These are phyloP conservation scores for Silvanus unidentatus DNA, from an alignment of 2,888 invertebrate genomes.

Conservation along the genomic window DNA sequence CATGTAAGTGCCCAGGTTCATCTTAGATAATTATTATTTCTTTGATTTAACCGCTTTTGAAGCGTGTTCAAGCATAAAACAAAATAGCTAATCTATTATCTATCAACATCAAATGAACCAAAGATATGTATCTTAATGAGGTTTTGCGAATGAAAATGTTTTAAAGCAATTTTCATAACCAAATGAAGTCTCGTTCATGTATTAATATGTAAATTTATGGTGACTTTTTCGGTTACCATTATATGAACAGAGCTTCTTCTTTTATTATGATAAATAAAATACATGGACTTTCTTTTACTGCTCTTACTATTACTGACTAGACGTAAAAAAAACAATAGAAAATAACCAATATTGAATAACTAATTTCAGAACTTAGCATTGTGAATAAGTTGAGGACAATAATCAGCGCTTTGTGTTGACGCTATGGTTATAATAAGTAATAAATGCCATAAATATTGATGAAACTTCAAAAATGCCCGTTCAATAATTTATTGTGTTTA, in stretches of 20 bases:
- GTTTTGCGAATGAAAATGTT: conserved; percentile 7
- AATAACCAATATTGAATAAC: no score
- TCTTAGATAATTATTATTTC: conserved; percentile 17
- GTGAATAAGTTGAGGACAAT: no score
- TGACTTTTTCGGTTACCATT: no score
- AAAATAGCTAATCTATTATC: conserved; percentile 2
- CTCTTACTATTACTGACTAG: no score
- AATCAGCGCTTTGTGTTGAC: no score
- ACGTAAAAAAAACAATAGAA: no score
- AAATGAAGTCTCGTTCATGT: conserved; percentile 5
- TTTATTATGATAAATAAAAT: no score
- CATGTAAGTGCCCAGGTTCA: conserved; percentile 17
- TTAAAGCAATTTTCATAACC: conserved; percentile 6
- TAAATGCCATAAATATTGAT: neutral
- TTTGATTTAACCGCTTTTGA: conserved; percentile 16
- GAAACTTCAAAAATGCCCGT: no score
- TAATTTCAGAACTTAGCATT: no score
- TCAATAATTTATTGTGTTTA: conserved; percentile 1
- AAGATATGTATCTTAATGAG: neutral
- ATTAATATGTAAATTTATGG: conserved; percentile 18
- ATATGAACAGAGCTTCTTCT: no score
- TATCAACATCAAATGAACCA: neutral
- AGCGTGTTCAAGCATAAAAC: conserved; percentile 6
- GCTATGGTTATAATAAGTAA: no score
- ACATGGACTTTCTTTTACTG: no score